Percentiles rank a stretch among this genome's conserved stretches.
Conservation (phyloP, 2,888 invertebrate genomes). For the Priocnemis perturbator region DNA sequence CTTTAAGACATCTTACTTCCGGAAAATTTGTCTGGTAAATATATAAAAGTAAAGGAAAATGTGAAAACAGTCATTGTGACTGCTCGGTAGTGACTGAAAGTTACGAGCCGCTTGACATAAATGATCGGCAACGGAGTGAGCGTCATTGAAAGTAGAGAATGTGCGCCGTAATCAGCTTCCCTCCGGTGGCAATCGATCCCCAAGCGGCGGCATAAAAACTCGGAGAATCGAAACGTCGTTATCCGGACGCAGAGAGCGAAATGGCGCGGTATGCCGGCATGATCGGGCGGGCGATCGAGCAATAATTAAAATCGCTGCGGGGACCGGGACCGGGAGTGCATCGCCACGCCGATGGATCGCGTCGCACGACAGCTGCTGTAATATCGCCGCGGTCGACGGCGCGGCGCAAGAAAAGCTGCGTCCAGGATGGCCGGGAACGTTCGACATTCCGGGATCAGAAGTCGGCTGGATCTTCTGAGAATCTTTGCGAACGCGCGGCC, state of each 20-base stretch:
- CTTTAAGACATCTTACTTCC: no score
- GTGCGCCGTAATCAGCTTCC: no score
- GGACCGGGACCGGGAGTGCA: neutral
- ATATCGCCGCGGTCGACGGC: constrained; percentile 16
- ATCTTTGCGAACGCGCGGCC: constrained; percentile 23
- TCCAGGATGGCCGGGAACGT: constrained; percentile 34
- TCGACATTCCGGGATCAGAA: constrained; percentile 42
- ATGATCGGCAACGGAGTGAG: no score
- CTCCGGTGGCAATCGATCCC: no score
- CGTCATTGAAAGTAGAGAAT: no score
- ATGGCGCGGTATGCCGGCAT: neutral
- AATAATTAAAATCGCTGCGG: constrained; percentile 22
- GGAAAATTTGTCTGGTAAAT: no score
- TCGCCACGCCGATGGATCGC: neutral
- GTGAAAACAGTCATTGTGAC: no score
- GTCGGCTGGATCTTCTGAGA: constrained; percentile 41
- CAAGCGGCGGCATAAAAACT: neutral
- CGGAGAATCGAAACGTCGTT: neutral
- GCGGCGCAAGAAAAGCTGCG: constrained; percentile 33
- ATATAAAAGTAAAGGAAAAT: no score
- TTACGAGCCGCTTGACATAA: no score
- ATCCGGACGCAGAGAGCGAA: constrained; percentile 3
- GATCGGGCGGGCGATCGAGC: constrained; percentile 2
- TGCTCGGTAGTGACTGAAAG: no score
- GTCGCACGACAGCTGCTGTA: constrained; percentile 39